A percentile compares a stretch with the other conserved stretches of the same genome.
phyloP scores from a whole-genome alignment of 2,113 vertebrate species.

The Tupaia tana region DNA sequence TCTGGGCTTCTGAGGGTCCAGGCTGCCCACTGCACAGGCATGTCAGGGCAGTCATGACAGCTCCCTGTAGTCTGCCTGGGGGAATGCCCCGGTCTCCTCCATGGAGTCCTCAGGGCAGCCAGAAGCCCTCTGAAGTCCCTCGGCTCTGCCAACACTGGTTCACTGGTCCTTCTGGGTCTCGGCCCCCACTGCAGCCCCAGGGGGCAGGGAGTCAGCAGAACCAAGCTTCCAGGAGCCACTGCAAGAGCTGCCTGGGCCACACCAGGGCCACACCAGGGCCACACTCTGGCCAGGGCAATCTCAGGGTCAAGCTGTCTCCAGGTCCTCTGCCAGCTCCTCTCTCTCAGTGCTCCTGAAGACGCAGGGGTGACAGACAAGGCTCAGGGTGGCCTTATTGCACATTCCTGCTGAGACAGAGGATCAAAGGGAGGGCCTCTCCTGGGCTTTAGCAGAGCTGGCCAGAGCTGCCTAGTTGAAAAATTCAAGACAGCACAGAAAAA shows the following conservation, averaged over 20 bases:
- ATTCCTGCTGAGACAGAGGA: conserved; percentile 45
- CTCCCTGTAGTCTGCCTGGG: not conserved
- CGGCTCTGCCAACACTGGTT: not conserved
- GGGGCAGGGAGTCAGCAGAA: not conserved
- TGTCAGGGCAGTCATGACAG: not conserved
- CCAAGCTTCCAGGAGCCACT: not conserved
- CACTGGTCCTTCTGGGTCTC: not conserved
- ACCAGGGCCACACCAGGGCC: not conserved
- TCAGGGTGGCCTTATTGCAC: not conserved
- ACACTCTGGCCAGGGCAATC: not conserved
- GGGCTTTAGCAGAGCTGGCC: not conserved
- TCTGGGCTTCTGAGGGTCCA: not conserved
- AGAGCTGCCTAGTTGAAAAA: conserved; percentile 6
- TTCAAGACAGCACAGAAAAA: not conserved
- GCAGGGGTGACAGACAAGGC: not conserved
- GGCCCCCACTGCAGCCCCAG: not conserved
- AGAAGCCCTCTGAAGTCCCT: not conserved
- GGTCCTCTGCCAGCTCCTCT: not conserved
- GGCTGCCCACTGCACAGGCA: not conserved
- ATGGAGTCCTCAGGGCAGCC: not conserved
- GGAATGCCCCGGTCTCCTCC: not conserved
- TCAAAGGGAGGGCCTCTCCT: not conserved
- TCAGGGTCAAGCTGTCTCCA: not conserved
- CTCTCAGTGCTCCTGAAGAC: not conserved
- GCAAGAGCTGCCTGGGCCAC: not conserved